Evolutionary conservation across 1,140 invertebrate genomes (phyloP), one percentile per base, ranked within the genome.

Genomic region (Megathymus violae): DNA sequence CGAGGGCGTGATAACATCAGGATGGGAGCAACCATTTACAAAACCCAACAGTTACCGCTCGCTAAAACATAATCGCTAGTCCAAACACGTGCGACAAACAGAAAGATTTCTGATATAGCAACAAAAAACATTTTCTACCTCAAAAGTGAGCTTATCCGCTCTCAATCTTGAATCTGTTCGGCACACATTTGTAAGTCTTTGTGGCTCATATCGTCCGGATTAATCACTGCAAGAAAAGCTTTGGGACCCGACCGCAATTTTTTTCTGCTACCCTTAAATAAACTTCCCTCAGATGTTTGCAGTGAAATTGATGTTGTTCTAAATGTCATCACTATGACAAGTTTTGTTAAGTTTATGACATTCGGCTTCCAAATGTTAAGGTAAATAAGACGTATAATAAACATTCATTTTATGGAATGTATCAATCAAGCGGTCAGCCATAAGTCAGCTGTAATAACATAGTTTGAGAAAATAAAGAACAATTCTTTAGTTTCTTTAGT

Each of bases 181-280:
- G 82, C 78, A 88, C 84, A 89, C 78, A 86, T 86, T 84, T 86
- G 82, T 84, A 69, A 63, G 76, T 77, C 81, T 81, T 80, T 85
- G 82, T 78, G 76, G 63, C 65, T 64, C 71, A 85, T 89, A 88
- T 88, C 85, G 64, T 70, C n/a, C 43, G 80, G 82, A 88, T 89
- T 89, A 89, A 89, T 89, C 87, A 69, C 66, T 67, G 69, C 65
- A 80, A 67, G 71, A 76, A 78, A 85, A 78, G 68, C 76, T 76
- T 80, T 74, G 76, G 75, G 80, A 59, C 75, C 76, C 66, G 59
- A 73, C 77, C 69, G 74, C 74, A 74, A 73, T 78, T 86, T 85
- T 85, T 86, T 83, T 69, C 14, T 63, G 68, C 46, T 13, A 62
- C 59, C 62, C 71, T 82, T 74, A 76, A 77, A 69, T 67, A 85